phyloP scores from a whole-genome alignment of 2,888 invertebrate genomes.

The Synergus itoensis region DNA sequence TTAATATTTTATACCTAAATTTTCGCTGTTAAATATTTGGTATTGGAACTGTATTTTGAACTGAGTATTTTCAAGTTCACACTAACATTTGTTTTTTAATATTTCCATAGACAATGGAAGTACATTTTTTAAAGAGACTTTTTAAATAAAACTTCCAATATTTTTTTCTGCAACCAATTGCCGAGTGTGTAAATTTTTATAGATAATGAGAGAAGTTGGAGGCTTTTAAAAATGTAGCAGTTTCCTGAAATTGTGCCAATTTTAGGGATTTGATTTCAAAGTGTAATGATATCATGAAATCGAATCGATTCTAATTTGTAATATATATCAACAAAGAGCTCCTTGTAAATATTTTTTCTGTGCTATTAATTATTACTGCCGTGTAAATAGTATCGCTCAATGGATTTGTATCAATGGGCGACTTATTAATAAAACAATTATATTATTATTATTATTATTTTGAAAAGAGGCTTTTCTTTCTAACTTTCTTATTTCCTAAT shows the following conservation, averaged over 20 bases:
- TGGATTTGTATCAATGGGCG: constrained; percentile 9
- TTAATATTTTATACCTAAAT: not conserved
- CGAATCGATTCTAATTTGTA: constrained; percentile 13
- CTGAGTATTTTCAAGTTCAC: not conserved
- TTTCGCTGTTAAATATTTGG: not conserved
- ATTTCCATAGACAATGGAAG: not conserved
- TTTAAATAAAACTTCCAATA: not conserved
- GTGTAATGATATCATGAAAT: not conserved
- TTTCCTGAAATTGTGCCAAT: constrained; percentile 15
- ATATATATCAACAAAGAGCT: constrained; percentile 8
- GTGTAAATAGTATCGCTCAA: not conserved
- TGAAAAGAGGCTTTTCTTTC: not conserved
- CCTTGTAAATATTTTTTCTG: constrained; percentile 3
- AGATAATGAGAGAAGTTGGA: not conserved
- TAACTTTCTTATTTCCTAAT: not conserved
- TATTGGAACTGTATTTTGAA: not conserved
- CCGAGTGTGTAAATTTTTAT: not conserved
- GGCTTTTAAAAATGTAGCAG: not conserved
- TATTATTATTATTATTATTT: constrained; percentile 13
- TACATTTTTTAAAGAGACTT: not conserved
- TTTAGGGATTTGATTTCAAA: constrained; percentile 2
- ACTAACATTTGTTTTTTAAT: not conserved
- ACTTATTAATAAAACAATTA: constrained; percentile 9
- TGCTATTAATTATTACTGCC: constrained; percentile 10
- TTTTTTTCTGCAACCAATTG: not conserved